Conservation (phyloP, 2,797 vertebrate species). For the Enteromius treurensis region DNA sequence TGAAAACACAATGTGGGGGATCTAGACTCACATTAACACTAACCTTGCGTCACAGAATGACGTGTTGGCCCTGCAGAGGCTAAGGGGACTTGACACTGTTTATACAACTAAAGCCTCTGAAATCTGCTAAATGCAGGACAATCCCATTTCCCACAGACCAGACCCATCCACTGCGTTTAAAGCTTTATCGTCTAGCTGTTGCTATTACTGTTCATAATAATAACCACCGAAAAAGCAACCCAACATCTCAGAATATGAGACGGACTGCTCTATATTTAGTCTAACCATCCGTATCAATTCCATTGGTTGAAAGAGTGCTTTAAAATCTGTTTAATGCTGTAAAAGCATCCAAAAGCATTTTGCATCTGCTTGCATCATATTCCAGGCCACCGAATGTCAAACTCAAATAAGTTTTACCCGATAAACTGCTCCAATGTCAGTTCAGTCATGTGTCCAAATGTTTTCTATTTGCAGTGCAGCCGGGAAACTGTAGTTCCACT, state of each 20-base stretch:
- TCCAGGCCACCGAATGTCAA: neutral
- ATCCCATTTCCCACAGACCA: conserved; percentile 31
- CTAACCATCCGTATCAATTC: neutral
- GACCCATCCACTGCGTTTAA: neutral
- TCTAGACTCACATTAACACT: conserved; percentile 28
- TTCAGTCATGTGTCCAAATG: neutral
- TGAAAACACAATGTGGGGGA: conserved; percentile 41
- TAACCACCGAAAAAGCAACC: neutral
- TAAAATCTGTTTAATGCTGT: conserved; percentile 7
- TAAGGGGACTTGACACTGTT: conserved; percentile 45
- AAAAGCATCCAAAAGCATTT: neutral
- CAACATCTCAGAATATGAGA: neutral
- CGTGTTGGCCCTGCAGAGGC: conserved; percentile 32
- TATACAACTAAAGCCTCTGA: conserved; percentile 42
- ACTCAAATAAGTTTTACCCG: conserved; percentile 15
- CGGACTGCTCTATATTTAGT: neutral
- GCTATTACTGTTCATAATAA: neutral
- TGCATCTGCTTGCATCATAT: neutral
- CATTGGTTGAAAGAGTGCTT: neutral
- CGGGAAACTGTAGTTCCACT: conserved; percentile 1
- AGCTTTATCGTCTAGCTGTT: neutral
- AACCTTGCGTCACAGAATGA: conserved; percentile 35
- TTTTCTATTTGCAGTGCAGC: neutral
- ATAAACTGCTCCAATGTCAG: neutral
- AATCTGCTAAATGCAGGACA: conserved; percentile 28